Conservation (phyloP, 2,888 invertebrate genomes). For the Coelogynopora nodosa region DNA sequence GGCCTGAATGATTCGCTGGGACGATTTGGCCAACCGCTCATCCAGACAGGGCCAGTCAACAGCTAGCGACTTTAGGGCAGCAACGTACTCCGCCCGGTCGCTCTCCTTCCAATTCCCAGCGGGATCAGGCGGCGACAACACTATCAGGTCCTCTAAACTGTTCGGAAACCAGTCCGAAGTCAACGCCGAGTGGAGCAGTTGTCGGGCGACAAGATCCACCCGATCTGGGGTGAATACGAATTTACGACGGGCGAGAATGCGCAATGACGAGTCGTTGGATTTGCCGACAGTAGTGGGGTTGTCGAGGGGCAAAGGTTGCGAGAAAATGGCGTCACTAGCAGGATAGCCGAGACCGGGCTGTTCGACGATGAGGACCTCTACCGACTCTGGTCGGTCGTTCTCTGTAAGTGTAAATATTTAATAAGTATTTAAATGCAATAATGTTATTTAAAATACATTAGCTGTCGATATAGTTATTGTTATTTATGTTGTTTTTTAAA, state of each 20-base stretch:
- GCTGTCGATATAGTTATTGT: too few relatives aligned
- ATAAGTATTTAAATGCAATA: too few relatives aligned
- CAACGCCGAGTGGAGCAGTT: background rate
- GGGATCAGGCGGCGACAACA: background rate
- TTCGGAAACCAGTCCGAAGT: background rate
- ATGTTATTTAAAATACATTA: too few relatives aligned
- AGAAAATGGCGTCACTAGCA: background rate
- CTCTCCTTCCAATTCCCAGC: background rate
- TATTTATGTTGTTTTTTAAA: too few relatives aligned
- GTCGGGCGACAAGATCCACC: background rate
- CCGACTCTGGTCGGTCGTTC: background rate
- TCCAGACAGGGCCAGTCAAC: background rate
- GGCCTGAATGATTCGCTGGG: background rate
- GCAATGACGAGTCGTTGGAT: background rate
- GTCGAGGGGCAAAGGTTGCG: background rate
- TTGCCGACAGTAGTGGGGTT: background rate
- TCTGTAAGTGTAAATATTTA: too few relatives aligned
- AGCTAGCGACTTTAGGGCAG: background rate
- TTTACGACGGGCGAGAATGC: background rate
- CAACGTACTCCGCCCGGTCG: background rate
- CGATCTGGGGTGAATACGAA: background rate
- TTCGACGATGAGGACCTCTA: background rate
- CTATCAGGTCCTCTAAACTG: background rate
- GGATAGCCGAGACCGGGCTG: background rate
- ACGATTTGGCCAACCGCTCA: background rate